These are phyloP conservation scores for Sipha maydis DNA, from an alignment of 2,888 invertebrate genomes.

Conservation along the genomic window DNA sequence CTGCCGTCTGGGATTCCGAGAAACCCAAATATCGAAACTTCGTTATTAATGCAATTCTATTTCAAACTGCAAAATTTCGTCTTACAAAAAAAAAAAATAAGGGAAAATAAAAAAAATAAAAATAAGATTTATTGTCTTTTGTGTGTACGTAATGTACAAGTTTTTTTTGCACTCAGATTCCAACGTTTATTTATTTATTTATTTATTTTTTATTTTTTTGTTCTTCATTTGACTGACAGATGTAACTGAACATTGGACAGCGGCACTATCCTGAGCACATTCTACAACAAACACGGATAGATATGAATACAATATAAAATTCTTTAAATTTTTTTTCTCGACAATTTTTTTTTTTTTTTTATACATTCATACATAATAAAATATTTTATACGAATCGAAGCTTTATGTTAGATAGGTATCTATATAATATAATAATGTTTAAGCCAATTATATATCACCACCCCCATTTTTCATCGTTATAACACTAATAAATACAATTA, in stretches of 20 bases:
- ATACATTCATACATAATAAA: constrained; percentile 60
- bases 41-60: constrained; percentile 57
- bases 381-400: constrained; percentile 50
- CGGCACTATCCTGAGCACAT: constrained; percentile 60
- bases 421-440: constrained; percentile 11
- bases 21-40: constrained; percentile 53
- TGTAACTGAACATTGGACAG: constrained; percentile 61
- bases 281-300: constrained; percentile 61
- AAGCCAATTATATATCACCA: constrained; percentile 7
- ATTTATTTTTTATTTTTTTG: constrained; percentile 42
- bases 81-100: constrained; percentile 34
- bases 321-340: constrained; percentile 53
- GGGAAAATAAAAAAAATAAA: constrained; percentile 33
- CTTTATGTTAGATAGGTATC: constrained; percentile 38
- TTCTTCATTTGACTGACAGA: constrained; percentile 61
- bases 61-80: constrained; percentile 57
- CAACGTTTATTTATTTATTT: constrained; percentile 59
- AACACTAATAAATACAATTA: constrained; percentile 30
- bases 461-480: not conserved
- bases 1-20: constrained; percentile 47
- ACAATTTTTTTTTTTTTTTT: constrained; percentile 56
- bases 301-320: constrained; percentile 60
- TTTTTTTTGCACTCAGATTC: constrained; percentile 58
- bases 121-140: constrained; percentile 61
- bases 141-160: constrained; percentile 61